phyloP scores from a whole-genome alignment of 2,113 vertebrate species.

The Alethe diademata region DNA sequence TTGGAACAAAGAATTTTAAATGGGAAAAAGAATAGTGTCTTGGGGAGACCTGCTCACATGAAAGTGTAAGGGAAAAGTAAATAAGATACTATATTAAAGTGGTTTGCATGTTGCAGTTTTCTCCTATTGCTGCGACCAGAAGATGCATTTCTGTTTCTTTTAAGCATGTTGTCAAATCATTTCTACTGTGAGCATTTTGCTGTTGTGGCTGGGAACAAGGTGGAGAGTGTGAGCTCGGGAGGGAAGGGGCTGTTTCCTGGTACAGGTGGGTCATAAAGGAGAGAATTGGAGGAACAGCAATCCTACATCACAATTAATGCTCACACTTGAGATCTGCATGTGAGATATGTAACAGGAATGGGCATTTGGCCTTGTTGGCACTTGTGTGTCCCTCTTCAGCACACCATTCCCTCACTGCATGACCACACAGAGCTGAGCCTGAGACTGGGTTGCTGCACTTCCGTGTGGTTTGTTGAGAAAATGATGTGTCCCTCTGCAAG shows the following conservation, averaged over 20 bases:
- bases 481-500: neutral
- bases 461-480: neutral
- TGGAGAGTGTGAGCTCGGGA: accelerated
- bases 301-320: neutral
- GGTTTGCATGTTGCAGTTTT: neutral
- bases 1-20: neutral
- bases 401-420: neutral
- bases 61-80: neutral
- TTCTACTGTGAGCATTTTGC: neutral
- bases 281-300: neutral
- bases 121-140: neutral
- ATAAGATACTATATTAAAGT: neutral
- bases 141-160: neutral
- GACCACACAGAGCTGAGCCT: neutral
- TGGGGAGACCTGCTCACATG: neutral
- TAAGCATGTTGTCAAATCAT: neutral
- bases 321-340: neutral
- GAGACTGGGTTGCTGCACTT: neutral
- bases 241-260: neutral
- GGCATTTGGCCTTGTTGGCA: neutral
- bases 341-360: neutral
- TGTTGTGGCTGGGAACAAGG: neutral
- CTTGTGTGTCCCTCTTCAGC: neutral
- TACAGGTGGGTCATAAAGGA: neutral
- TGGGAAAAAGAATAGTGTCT: neutral